Base-by-base conservation (phyloP, 1,140 invertebrate genomes). In the Apis cerana region DNA sequence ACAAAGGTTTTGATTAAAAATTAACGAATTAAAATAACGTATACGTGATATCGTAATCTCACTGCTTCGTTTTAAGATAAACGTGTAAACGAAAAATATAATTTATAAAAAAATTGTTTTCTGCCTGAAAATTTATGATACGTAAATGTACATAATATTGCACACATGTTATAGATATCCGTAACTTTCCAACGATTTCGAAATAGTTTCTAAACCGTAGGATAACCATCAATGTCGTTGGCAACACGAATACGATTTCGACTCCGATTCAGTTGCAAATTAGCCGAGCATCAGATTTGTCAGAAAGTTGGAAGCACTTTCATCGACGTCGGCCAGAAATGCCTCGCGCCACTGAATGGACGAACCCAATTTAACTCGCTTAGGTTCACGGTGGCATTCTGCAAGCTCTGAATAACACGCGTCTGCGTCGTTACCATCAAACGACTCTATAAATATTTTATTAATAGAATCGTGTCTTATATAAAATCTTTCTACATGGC, bases 361-460 rank as follows among this genome's bases (percentile, higher is more conserved):
- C 59, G 59, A 62, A 75, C n/a, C 58, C 19, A 75, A 75, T 75
- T 69, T 75, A 75, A 75, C 72, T 75, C 72, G 58, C n/a, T 75
- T 64, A 62, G 58, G 72, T 75, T 75, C 52, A 64, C 72, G 43
- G 11, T 19, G 58, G 72, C 17, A 59, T 74, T 61, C 58, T 27
- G 59, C 7, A 7, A 43, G 56, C 72, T 75, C n/a, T 17, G 58
- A 61, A 50, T 75, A 75, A 43, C 59, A 48, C 23, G 5, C 27
- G 48, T 52, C 43, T 56, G 59, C 59, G 19, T 2, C 9, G 19
- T 61, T 48, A 23, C 48, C 12, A 27, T 48, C 43, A 19, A 62
- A n/a, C 33, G 27, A 62, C n/a, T 15, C 72, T 9, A 64, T 62
- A n/a, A 62, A 48, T 23, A 48, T 17, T 61, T 23, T 62, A 75